phyloP scores from a whole-genome alignment of 2,113 vertebrate genomes.

The Sisor rabdophorus region DNA sequence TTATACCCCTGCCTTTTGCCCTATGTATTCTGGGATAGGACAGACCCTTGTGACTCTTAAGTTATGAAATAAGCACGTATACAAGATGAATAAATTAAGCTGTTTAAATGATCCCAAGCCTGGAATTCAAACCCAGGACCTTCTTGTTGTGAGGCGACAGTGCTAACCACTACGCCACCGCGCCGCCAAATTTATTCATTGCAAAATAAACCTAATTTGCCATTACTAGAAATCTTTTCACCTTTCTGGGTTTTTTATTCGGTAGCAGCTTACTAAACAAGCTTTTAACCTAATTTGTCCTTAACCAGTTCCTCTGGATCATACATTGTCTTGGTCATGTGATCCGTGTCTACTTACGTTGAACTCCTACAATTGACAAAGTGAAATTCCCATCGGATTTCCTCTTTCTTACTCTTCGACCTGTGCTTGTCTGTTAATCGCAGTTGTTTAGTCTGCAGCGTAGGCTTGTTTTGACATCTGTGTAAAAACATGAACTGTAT shows the following conservation, averaged over 20 bases:
- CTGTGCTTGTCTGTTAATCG: constrained; percentile 5
- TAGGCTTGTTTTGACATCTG: constrained; percentile 63
- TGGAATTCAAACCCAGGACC: no score
- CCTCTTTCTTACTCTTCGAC: constrained; percentile 40
- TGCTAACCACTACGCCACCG: no score
- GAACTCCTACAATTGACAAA: neutral
- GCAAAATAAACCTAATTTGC: no score
- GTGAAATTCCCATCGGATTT: neutral
- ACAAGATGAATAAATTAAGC: no score
- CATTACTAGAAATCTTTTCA: neutral
- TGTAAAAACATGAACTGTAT: constrained; percentile 47
- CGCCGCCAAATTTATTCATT: no score
- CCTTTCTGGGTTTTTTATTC: neutral
- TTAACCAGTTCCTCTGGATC: neutral
- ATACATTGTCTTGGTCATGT: neutral
- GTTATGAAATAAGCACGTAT: no score
- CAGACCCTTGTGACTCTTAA: no score
- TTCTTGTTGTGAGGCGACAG: no score
- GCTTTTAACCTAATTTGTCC: neutral
- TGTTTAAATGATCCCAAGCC: no score
- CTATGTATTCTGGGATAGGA: no score
- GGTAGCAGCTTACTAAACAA: neutral
- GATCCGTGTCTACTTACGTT: neutral
- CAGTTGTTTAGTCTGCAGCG: constrained; percentile 65
- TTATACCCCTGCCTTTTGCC: no score